Evolutionary conservation across 2,797 vertebrate species (phyloP).

Genomic region (Typhlichthys subterraneus): DNA sequence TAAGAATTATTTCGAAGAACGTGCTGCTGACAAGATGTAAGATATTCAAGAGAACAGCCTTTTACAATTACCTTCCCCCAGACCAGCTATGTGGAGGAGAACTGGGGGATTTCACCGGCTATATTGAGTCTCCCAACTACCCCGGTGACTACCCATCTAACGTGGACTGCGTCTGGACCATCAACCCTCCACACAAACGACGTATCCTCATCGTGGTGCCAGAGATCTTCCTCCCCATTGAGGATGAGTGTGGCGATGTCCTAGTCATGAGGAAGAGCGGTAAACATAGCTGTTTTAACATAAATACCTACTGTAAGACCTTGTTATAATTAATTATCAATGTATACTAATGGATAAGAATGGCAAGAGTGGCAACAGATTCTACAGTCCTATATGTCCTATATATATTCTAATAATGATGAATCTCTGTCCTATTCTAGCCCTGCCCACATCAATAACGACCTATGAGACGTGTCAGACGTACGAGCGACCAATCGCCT

Average conservation of each 20-base stretch:
- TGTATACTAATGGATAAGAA: too few species aligned
- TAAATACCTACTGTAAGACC: too few species aligned
- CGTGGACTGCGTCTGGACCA: conserved; percentile 94
- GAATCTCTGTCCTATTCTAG: conserved; percentile 55
- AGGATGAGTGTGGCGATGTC: conserved; percentile 95
- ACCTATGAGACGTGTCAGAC: conserved; percentile 98
- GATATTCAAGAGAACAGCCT: too few species aligned
- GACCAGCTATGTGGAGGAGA: conserved; percentile 95
- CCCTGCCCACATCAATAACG: conserved; percentile 91
- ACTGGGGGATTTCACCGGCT: conserved; percentile 93
- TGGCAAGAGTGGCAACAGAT: too few species aligned
- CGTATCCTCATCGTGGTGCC: conserved; percentile 96
- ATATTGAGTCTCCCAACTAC: conserved; percentile 97
- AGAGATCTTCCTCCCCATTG: conserved; percentile 96
- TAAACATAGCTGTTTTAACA: conserved; percentile 53
- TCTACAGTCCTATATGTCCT: too few species aligned
- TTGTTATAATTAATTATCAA: too few species aligned
- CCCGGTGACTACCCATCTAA: conserved; percentile 96
- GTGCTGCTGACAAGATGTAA: too few species aligned
- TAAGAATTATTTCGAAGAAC: too few species aligned
- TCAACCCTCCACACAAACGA: conserved; percentile 92
- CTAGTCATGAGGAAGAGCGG: conserved; percentile 97
- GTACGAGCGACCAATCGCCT: conserved; percentile 94
- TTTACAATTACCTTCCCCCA: conserved; percentile 47
- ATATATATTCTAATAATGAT: too few species aligned